Base-by-base conservation (phyloP, 2,888 invertebrate species). In the Masnerella sp. region DNA sequence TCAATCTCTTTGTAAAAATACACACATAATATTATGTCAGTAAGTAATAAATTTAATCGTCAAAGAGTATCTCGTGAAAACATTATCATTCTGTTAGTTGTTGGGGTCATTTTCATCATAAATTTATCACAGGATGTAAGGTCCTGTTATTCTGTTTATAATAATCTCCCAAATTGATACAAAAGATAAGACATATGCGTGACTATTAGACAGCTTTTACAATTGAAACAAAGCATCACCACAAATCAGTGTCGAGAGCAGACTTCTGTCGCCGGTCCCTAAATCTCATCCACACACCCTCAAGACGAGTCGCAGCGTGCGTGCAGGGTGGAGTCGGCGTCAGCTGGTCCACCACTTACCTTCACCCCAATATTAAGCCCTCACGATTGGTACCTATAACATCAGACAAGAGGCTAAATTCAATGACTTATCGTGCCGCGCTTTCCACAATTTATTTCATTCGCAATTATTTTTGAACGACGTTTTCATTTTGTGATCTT, bases 291-390 rank as follows among this genome's bases (percentile, higher is more conserved):
- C 84, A 81, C 86, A 85, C 87, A 85, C 86, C 83, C 87, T 86
- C 87, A 86, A 86, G 86, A 86, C 85, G 84, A 86, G 84, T 78
- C 82, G 75, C 85, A 84, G 82, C 84, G 83, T 87, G 87, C 85
- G 86, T 87, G 86, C 84, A 76, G 82, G 81, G 83, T 80, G 81
- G 77, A 81, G 80, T 76, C 76, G 87, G 89, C 90, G 90, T 90
- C 90, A 90, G 89, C 89, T 90, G 90, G 88, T 85, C 83, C 86
- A 85, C 88, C 89, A 89, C 90, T 90, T 90, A 87, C 85, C 87
- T 87, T 87, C 86, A 85, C 86, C 87, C 87, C 83, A 84, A 86
- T 87, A 87, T 87, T 86, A 87, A 87, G 86, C 85, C 83, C 85
- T 85, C 83, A 82, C 84, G 84, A 87, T 86, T 86, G 86, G 83